phyloP scores from a whole-genome alignment of 2,113 vertebrate genomes.

The Pelvicachromis taeniatus region DNA sequence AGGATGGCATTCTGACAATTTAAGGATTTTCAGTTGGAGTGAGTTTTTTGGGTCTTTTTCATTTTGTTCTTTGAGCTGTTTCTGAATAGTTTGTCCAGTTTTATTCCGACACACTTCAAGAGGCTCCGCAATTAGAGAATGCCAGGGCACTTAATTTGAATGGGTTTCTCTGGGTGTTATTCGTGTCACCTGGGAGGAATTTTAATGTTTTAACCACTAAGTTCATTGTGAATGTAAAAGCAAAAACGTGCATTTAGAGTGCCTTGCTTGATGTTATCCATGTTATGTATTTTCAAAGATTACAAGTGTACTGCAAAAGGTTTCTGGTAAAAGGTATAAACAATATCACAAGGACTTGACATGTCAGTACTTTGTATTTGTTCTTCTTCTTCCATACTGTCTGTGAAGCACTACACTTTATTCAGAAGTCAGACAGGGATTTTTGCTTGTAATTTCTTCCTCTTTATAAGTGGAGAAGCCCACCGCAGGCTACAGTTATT shows the following conservation, averaged over 20 bases:
- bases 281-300: not conserved
- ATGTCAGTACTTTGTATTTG: not conserved
- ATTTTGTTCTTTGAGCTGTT: not conserved
- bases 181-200: not conserved
- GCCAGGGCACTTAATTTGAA: not conserved
- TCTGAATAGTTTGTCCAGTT: not conserved
- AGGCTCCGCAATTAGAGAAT: not conserved
- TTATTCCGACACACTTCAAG: not conserved
- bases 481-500: not conserved
- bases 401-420: not conserved
- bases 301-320: not conserved
- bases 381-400: not conserved
- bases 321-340: not conserved
- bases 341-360: not conserved
- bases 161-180: not conserved
- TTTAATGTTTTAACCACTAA: not conserved
- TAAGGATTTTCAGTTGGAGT: not conserved
- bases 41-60: not conserved
- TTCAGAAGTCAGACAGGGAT: not conserved
- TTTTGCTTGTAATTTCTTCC: slow-evolving; percentile 5
- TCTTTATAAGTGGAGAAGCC: not conserved
- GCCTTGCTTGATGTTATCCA: not conserved
- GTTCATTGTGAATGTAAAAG: not conserved
- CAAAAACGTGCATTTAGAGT: not conserved
- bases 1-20: not conserved